A percentile compares a stretch with the other conserved stretches of the same genome.
Evolutionary conservation across 1,140 invertebrate species (phyloP).

Genomic region (Hyposmocoma kahamanoa): DNA sequence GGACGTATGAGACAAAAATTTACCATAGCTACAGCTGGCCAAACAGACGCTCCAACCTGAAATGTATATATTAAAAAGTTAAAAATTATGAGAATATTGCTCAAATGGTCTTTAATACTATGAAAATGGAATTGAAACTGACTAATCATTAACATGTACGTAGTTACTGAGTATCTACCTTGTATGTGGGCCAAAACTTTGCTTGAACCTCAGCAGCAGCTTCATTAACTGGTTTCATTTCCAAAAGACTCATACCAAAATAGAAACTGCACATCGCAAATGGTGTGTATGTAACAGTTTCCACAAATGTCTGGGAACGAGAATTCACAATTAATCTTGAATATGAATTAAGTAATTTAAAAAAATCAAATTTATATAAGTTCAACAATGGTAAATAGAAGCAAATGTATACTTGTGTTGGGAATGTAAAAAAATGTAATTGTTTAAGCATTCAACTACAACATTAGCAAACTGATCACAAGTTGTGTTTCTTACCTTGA

Average conservation of each 20-base stretch:
- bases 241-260: conserved; percentile 85
- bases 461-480: neutral
- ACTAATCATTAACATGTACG: conserved; percentile 9
- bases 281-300: conserved; percentile 88
- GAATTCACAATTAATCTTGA: too few relatives aligned
- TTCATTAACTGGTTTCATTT: conserved; percentile 80
- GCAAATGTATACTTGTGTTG: too few relatives aligned
- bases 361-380: too few relatives aligned
- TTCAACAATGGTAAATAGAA: too few relatives aligned
- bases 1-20: conserved; percentile 87
- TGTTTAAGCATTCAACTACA: too few relatives aligned
- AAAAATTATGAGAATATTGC: neutral
- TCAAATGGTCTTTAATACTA: neutral
- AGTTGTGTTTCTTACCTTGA: conserved; percentile 35
- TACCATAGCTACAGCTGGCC: conserved; percentile 87
- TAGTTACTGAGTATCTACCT: conserved; percentile 70
- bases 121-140: neutral
- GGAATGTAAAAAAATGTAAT: too few relatives aligned
- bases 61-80: conserved; percentile 25
- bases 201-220: conserved; percentile 81
- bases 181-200: conserved; percentile 87
- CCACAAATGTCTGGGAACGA: conserved; percentile 80
- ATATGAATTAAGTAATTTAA: too few relatives aligned
- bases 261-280: conserved; percentile 87
- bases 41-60: conserved; percentile 85